These are phyloP conservation scores for Copsychus sechellarum DNA, from an alignment of 2,113 vertebrate species.

Conservation along the genomic window DNA sequence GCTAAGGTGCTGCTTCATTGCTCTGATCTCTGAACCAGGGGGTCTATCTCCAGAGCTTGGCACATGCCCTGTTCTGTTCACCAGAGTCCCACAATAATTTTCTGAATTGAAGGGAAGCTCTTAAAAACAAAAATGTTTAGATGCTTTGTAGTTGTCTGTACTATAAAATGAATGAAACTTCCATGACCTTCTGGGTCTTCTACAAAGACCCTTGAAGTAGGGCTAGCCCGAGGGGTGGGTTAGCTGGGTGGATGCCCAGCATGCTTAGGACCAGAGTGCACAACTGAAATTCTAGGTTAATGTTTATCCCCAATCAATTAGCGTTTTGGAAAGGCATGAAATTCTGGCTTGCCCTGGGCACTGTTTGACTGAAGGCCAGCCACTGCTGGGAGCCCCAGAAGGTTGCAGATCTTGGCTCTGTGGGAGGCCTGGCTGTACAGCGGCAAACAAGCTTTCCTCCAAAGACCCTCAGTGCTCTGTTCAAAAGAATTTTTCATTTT, in stretches of 20 bases:
- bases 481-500: constrained; percentile 64
- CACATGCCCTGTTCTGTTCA: background rate
- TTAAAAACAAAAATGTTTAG: background rate
- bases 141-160: constrained; percentile 1
- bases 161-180: constrained; percentile 2
- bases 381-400: constrained; percentile 33
- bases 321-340: constrained; percentile 62
- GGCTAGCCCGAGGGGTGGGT: constrained; percentile 19
- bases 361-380: constrained; percentile 59
- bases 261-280: background rate
- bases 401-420: constrained; percentile 43
- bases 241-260: background rate
- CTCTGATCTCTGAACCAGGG: background rate
- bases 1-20: background rate
- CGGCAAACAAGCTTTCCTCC: constrained; percentile 41
- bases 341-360: constrained; percentile 59
- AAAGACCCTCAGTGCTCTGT: constrained; percentile 27
- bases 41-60: background rate
- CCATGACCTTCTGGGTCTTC: background rate
- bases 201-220: background rate
- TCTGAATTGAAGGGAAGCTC: background rate
- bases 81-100: background rate
- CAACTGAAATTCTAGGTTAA: constrained; percentile 56
- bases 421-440: constrained; percentile 30
- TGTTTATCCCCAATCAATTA: constrained; percentile 70